Evolutionary conservation across 2,888 invertebrate species (phyloP).

Genomic region (Noctua fimbriata): DNA sequence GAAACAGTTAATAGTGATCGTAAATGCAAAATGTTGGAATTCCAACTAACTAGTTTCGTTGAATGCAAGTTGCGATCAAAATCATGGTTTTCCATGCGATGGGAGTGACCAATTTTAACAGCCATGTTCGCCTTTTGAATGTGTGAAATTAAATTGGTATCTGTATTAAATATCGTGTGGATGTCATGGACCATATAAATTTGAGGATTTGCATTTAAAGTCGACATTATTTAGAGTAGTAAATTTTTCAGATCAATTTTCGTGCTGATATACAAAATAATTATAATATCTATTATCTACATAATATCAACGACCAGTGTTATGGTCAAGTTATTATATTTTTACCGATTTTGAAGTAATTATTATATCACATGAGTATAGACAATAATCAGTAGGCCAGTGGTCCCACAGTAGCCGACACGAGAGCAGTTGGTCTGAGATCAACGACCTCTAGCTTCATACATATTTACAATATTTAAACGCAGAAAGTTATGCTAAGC

Average conservation of each 20-base stretch:
- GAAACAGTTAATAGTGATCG: conserved; percentile 58
- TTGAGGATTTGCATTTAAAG: not conserved
- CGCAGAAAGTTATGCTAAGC: conserved; percentile 26
- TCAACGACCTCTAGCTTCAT: conserved; percentile 42
- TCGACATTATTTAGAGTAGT: not conserved
- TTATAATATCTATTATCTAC: not conserved
- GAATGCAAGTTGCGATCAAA: conserved; percentile 45
- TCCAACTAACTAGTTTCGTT: conserved; percentile 53
- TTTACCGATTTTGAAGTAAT: not conserved
- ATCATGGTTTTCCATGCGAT: conserved; percentile 26
- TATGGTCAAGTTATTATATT: not conserved
- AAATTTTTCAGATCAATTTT: not conserved
- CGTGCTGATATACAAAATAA: not conserved
- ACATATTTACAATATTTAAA: conserved; percentile 40
- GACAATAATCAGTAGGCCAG: conserved; percentile 5
- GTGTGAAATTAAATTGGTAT: not conserved
- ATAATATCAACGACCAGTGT: not conserved
- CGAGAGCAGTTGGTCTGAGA: conserved; percentile 32
- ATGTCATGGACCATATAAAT: not conserved
- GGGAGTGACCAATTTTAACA: conserved; percentile 15
- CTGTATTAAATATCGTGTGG: not conserved
- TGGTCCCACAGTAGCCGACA: conserved; percentile 11
- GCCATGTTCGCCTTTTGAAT: conserved; percentile 4
- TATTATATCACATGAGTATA: not conserved
- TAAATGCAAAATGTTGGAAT: conserved; percentile 56